Percentiles rank a stretch among this genome's conserved stretches.
phyloP scores from a whole-genome alignment of 1,140 invertebrate genomes.

The Neotoxoptera formosana region DNA sequence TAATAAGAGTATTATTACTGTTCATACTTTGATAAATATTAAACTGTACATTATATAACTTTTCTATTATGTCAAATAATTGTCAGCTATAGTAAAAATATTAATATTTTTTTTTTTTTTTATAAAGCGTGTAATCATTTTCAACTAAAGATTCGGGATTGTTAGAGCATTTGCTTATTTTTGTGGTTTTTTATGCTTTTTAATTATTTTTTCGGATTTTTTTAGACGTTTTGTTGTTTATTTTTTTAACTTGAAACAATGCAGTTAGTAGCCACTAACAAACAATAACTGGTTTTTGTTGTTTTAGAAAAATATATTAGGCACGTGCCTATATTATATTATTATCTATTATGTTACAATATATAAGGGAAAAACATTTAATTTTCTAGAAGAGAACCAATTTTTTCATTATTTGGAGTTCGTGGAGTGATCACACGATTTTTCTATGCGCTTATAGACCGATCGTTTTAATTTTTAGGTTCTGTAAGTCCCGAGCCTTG shows the following conservation, averaged over 20 bases:
- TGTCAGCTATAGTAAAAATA: background rate
- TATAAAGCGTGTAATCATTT: background rate
- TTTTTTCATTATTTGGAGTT: background rate
- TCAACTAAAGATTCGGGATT: background rate
- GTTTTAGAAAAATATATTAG: background rate
- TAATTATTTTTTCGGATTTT: too few relatives aligned
- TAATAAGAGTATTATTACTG: too few relatives aligned
- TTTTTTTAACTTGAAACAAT: background rate
- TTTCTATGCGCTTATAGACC: too few relatives aligned
- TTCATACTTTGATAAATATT: too few relatives aligned
- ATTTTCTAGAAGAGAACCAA: background rate
- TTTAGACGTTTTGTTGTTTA: too few relatives aligned
- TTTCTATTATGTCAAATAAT: too few relatives aligned
- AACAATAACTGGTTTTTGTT: too few relatives aligned
- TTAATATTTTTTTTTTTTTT: background rate
- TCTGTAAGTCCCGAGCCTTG: too few relatives aligned
- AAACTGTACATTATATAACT: too few relatives aligned
- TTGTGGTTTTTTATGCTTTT: background rate
- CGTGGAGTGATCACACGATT: too few relatives aligned
- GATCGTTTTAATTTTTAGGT: too few relatives aligned
- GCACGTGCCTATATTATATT: too few relatives aligned
- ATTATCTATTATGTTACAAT: background rate
- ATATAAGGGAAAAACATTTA: background rate
- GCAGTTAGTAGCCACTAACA: background rate
- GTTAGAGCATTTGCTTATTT: background rate